Base-by-base conservation (phyloP, 2,113 vertebrate species). In the Triplophysa tibetana region DNA sequence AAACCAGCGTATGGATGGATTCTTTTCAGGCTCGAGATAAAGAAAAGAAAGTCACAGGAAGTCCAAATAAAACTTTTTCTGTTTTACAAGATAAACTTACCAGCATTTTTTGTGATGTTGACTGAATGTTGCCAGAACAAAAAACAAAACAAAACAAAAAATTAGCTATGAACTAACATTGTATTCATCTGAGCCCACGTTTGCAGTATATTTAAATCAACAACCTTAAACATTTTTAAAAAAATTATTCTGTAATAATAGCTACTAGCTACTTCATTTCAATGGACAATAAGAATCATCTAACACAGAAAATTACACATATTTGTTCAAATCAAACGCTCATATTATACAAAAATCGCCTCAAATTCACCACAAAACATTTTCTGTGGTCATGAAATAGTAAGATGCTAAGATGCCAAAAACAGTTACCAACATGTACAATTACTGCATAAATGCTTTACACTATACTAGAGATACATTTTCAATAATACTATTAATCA, bases 21-120 rank as follows among this genome's bases (percentile, higher is more conserved):
- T 38, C 7, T 77, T 79, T 68, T 60, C 69, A 75, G 24, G n/a
- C 68, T 21, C 33, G 88, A 90, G 90, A 82, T 73, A 87, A 89
- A 78, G 79, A 72, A 60, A 41, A 76, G 75, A 78, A 90, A 83
- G 88, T 90, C 86, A 91, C 86, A 91, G 88, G 82, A 91, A 90
- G 91, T 90, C 90, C 72, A 70, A 93, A 89, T 88, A 91, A 92
- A 91, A 88, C 89, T 88, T 87, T 90, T 88, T 88, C 85, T 43
- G 45, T 86, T 90, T 90, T 88, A 90, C 88, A 91, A 91, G 86
- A 87, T 89, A 85, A 87, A 93, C 92, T 93, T 93, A 94, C 92
- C 93, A 93, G 92, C 92, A 94, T 93, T 92, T 94, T 94, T 91
- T 93, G 92, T 84, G 92, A 93, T 86, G 92, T 93, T 88, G 92